Base-by-base conservation (phyloP, 2,113 vertebrate species). In the Epinephelus fuscoguttatus region DNA sequence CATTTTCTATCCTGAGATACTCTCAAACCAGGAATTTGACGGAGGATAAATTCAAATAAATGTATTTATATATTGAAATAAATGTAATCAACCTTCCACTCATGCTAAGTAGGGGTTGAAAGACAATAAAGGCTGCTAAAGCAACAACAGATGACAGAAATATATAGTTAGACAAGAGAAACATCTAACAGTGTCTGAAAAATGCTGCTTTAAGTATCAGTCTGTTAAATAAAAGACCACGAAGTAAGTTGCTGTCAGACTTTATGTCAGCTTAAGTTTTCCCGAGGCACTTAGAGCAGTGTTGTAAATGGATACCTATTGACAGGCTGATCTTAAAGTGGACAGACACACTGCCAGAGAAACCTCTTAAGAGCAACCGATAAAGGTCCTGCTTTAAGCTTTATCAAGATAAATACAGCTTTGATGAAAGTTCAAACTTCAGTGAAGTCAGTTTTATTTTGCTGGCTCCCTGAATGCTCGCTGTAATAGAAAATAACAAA, bases 231-330 rank as follows among this genome's bases (percentile, higher is more conserved):
- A 55, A 74, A 74, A 69, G 27, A 55, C 67, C 59, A 61, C 61
- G 64, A 78, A 87, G 21, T 79, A 61, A 82, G 59, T 52, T 50
- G 27, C 47, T 79, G 17, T 66, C 33, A 59, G 82, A 9, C 40
- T 40, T 84, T 59, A 15, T 53, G 30, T 73, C 66, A 70, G 73
- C 9, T 53, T 52, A 49, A 63, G 25, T 78, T 17, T 23, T 60
- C 72, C 56, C 0, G 0, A 52, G 61, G 59, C 37, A 76, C 67
- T 84, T 64, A 66, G 3, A 25, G n/a, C n/a, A 37, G 63, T 64
- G 17, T 68, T 81, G 57, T 37, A 23, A 84, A 69, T 78, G 30
- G 59, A 82, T 78, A 68, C 37, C 17, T 82, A 50, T 73, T 81
- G 82, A 55, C 56, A 71, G 40, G 14, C 27, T 42, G 10, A 64